phyloP scores from a whole-genome alignment of 2,888 invertebrate species.

The Trilocha varians region DNA sequence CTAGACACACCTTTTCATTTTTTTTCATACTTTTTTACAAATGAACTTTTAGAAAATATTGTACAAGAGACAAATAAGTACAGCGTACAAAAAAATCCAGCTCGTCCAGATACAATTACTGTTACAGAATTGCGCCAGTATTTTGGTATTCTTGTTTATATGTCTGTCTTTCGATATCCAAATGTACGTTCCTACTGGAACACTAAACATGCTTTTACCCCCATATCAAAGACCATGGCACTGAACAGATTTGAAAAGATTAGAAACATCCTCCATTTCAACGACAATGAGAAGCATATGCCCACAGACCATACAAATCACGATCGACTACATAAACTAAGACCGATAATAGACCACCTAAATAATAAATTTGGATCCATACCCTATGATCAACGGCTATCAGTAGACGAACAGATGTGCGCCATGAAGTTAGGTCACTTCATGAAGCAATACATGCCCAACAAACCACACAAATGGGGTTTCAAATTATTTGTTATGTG shows the following conservation, averaged over 20 bases:
- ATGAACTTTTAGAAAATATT: constrained; percentile 8
- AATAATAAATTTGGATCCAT: constrained; percentile 10
- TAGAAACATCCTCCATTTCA: constrained; percentile 19
- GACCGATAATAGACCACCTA: constrained; percentile 22
- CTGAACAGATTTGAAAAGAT: constrained; percentile 2
- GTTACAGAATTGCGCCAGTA: constrained; percentile 24
- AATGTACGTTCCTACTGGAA: too few species aligned
- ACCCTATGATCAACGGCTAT: constrained; percentile 12
- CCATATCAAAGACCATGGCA: too few species aligned
- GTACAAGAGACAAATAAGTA: too few species aligned
- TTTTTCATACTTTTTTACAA: constrained; percentile 23
- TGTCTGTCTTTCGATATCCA: too few species aligned
- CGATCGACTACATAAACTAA: constrained; percentile 24
- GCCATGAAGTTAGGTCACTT: constrained; percentile 9
- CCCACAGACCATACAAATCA: constrained; percentile 18
- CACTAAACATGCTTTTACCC: constrained; percentile 1
- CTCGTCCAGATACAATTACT: too few species aligned
- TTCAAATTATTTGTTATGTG: constrained; percentile 14
- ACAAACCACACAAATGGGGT: constrained; percentile 12
- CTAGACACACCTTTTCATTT: constrained; percentile 25
- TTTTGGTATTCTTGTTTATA: constrained; percentile 17
- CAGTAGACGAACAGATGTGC: constrained; percentile 15
- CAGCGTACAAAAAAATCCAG: too few species aligned
- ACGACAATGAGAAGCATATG: constrained; percentile 18
- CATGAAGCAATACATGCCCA: constrained; percentile 10